These are phyloP conservation scores for Passer montanus DNA, from an alignment of 2,113 vertebrate genomes.

Conservation along the genomic window DNA sequence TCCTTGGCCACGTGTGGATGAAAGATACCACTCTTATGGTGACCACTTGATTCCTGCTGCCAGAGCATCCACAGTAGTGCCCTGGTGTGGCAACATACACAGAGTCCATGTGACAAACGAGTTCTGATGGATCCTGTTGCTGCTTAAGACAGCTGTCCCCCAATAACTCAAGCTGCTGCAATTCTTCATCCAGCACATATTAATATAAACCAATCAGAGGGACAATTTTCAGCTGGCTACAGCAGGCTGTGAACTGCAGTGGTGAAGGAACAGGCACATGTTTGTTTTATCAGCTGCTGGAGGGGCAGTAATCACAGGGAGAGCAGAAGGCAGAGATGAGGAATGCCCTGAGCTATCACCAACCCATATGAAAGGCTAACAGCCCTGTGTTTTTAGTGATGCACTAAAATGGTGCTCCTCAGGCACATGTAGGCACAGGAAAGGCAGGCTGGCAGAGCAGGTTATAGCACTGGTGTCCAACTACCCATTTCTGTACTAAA, in stretches of 20 bases:
- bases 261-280: rapidly evolving
- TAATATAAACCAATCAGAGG: background rate
- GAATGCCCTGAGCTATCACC: background rate
- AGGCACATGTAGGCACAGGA: background rate
- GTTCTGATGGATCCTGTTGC: background rate
- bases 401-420: background rate
- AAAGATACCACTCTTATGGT: background rate
- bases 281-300: background rate
- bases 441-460: background rate
- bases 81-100: rapidly evolving
- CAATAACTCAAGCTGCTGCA: background rate
- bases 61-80: background rate
- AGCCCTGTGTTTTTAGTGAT: background rate
- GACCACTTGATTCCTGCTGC: background rate
- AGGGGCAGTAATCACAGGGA: background rate
- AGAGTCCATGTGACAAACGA: background rate
- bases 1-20: background rate
- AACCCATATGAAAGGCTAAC: background rate
- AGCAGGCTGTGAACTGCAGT: background rate
- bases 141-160: background rate
- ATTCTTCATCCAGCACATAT: background rate
- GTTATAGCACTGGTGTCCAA: background rate
- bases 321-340: background rate
- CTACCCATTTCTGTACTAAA: background rate
- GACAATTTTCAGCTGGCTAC: background rate